Evolutionary conservation across 1,140 invertebrate genomes (phyloP).

Genomic region (Popillia japonica): DNA sequence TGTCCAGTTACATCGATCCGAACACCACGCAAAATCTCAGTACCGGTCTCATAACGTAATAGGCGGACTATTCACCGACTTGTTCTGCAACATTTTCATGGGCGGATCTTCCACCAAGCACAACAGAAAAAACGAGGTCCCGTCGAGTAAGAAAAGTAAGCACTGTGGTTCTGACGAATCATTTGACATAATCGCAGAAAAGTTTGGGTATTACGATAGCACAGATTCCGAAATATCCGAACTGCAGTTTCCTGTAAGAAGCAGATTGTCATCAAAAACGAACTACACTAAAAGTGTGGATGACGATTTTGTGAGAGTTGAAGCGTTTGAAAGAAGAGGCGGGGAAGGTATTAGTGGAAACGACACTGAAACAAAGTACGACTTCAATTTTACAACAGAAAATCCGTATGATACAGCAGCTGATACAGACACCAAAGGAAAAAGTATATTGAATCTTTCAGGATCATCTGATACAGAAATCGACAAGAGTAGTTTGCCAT

Average conservation of each 20-base stretch:
- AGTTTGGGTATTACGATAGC: slow-evolving; percentile 40
- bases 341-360: not conserved
- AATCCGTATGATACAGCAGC: not conserved
- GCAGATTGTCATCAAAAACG: not conserved
- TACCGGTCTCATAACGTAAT: slow-evolving; percentile 7
- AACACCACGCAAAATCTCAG: slow-evolving; percentile 17
- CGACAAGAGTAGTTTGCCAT: not conserved
- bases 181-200: slow-evolving; percentile 2
- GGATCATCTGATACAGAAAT: not conserved
- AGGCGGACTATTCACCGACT: not conserved
- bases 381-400: not conserved
- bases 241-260: slow-evolving; percentile 22
- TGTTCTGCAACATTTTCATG: slow-evolving; percentile 38
- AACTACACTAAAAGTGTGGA: not conserved
- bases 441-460: not conserved
- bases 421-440: not conserved
- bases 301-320: not conserved
- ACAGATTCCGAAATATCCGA: slow-evolving; percentile 45
- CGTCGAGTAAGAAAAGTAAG: not conserved
- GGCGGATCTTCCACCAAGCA: slow-evolving; percentile 17
- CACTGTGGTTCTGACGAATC: slow-evolving; percentile 18
- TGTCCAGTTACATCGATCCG: slow-evolving; percentile 11
- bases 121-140: not conserved
- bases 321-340: not conserved
- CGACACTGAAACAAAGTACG: not conserved